phyloP scores from a whole-genome alignment of 2,113 vertebrate species.

The Neolamprologus kungweensis region DNA sequence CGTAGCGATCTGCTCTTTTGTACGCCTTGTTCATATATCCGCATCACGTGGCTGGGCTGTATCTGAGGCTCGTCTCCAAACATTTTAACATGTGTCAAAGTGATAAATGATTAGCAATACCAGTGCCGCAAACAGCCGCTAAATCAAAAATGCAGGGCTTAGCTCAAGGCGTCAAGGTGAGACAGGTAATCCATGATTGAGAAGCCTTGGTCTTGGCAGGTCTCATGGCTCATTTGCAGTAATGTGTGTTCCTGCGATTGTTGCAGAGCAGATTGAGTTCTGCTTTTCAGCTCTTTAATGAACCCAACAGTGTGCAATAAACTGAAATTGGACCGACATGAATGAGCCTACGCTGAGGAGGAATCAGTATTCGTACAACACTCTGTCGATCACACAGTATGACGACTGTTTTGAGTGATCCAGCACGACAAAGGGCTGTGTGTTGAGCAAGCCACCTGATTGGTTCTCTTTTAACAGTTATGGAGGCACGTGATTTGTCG shows the following conservation, averaged over 20 bases:
- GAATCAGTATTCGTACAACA: neutral
- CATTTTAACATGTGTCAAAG: neutral
- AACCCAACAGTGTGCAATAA: neutral
- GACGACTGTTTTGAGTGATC: conserved; percentile 1
- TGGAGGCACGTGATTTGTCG: conserved; percentile 29
- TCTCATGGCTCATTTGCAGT: neutral
- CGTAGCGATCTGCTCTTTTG: neutral
- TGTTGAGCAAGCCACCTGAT: conserved; percentile 16
- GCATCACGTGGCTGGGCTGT: neutral
- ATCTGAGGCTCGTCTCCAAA: neutral
- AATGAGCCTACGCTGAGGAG: neutral
- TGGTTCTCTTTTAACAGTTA: conserved; percentile 2
- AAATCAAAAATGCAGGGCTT: neutral
- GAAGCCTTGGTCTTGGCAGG: neutral
- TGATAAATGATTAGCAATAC: neutral
- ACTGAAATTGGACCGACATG: neutral
- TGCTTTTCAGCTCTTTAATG: neutral
- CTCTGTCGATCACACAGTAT: conserved; percentile 2
- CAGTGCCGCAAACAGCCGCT: neutral
- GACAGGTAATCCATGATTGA: neutral
- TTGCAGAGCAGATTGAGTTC: neutral
- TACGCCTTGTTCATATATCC: neutral
- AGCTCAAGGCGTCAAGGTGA: neutral
- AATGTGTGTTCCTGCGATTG: neutral
- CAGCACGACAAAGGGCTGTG: conserved; percentile 16